Percentiles rank a stretch among this genome's conserved stretches.
Evolutionary conservation across 2,797 vertebrate genomes (phyloP).

Genomic region (Spatula clypeata): DNA sequence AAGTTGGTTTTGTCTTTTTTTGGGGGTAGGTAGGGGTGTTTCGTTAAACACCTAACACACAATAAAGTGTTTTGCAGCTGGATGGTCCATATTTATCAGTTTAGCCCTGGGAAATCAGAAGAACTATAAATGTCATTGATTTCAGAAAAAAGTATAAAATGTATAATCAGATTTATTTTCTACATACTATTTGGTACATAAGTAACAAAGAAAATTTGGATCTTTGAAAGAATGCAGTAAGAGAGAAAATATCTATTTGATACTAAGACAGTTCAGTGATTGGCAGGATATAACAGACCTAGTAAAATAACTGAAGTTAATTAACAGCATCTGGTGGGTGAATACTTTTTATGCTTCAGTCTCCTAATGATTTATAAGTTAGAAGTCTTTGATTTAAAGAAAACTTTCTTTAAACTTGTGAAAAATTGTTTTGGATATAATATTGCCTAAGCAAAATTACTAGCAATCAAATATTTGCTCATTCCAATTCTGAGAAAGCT

Average conservation of each 20-base stretch:
- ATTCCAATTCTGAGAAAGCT: not conserved
- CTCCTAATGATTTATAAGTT: not conserved
- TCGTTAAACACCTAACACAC: not conserved
- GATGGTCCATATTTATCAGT: not conserved
- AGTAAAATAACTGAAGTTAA: not conserved
- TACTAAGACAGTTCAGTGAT: not conserved
- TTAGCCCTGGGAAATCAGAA: not conserved
- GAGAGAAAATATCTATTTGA: not conserved
- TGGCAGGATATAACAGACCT: not conserved
- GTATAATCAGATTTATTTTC: not conserved
- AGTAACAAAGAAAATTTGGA: rapidly evolving
- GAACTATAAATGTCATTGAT: not conserved
- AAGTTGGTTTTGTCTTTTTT: not conserved
- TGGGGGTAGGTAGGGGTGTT: not conserved
- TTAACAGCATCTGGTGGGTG: not conserved
- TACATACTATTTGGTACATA: not conserved
- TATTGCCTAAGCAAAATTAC: not conserved
- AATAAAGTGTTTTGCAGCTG: not conserved
- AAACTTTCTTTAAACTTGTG: not conserved
- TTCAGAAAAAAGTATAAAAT: not conserved
- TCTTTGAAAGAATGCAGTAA: not conserved
- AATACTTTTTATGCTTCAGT: not conserved
- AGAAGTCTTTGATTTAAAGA: not conserved
- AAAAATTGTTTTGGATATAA: not conserved
- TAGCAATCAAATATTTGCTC: not conserved